Evolutionary conservation across 2,888 invertebrate genomes (phyloP).

Genomic region (Papilio gigon): DNA sequence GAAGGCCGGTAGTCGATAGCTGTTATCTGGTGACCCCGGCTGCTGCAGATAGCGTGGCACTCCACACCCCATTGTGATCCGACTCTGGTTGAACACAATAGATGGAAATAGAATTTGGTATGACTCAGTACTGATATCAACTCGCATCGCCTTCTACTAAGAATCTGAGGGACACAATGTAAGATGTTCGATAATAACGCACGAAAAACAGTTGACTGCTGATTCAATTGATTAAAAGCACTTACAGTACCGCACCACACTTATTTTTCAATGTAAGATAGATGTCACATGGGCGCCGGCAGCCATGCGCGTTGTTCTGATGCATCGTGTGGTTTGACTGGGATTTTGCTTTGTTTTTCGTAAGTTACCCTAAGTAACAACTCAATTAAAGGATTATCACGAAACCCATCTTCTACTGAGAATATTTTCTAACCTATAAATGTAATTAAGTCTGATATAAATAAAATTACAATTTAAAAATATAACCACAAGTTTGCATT

Average conservation of each 20-base stretch:
- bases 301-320: neutral
- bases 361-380: neutral
- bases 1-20: constrained; percentile 45
- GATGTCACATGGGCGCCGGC: neutral
- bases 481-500: neutral
- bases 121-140: neutral
- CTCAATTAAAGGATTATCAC: neutral
- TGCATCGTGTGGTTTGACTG: neutral
- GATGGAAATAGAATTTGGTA: neutral
- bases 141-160: neutral
- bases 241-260: too few relatives aligned
- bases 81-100: constrained; percentile 7
- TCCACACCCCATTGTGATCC: constrained; percentile 10
- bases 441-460: neutral
- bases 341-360: neutral
- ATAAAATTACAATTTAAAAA: neutral
- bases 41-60: constrained; percentile 16
- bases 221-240: too few relatives aligned
- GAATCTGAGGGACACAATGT: neutral
- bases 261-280: neutral
- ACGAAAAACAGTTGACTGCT: neutral
- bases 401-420: neutral
- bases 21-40: constrained; percentile 51
- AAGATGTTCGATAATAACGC: neutral
- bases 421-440: neutral